A percentile compares a stretch with the other conserved stretches of the same genome.
These are phyloP conservation scores for Lagorchestes hirsutus DNA, from an alignment of 2,797 vertebrate genomes.

Conservation along the genomic window DNA sequence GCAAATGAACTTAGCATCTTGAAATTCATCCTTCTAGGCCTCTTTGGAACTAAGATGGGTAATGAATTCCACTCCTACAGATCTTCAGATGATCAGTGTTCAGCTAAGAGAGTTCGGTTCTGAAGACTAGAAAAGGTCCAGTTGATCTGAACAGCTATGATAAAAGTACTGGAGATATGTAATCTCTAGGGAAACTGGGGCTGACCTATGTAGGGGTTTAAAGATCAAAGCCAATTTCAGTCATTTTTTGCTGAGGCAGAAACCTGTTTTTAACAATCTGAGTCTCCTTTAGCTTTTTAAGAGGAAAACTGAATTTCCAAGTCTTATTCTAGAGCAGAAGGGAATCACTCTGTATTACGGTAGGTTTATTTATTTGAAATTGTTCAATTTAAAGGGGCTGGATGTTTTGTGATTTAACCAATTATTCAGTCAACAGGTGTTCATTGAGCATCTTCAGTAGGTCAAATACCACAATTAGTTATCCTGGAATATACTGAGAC, in stretches of 20 bases:
- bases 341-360: constrained; percentile 34
- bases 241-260: constrained; percentile 50
- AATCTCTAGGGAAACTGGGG: constrained; percentile 41
- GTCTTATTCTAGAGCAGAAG: constrained; percentile 57
- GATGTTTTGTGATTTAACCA: neutral
- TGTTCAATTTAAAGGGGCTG: constrained; percentile 26
- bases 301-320: constrained; percentile 41
- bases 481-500: neutral
- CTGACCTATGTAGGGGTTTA: constrained; percentile 50
- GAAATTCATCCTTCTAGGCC: neutral
- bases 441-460: neutral
- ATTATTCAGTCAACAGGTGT: neutral
- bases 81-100: constrained; percentile 54
- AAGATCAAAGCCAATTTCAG: constrained; percentile 55
- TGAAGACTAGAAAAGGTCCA: constrained; percentile 39
- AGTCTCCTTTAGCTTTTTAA: constrained; percentile 51
- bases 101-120: constrained; percentile 3
- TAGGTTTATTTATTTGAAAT: constrained; percentile 30
- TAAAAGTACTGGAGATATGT: constrained; percentile 11
- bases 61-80: constrained; percentile 24
- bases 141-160: constrained; percentile 26
- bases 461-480: neutral
- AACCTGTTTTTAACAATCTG: constrained; percentile 42
- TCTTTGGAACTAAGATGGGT: constrained; percentile 41
- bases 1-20: neutral